Conservation (phyloP, 2,113 vertebrate genomes). For the Scatophagus argus region DNA sequence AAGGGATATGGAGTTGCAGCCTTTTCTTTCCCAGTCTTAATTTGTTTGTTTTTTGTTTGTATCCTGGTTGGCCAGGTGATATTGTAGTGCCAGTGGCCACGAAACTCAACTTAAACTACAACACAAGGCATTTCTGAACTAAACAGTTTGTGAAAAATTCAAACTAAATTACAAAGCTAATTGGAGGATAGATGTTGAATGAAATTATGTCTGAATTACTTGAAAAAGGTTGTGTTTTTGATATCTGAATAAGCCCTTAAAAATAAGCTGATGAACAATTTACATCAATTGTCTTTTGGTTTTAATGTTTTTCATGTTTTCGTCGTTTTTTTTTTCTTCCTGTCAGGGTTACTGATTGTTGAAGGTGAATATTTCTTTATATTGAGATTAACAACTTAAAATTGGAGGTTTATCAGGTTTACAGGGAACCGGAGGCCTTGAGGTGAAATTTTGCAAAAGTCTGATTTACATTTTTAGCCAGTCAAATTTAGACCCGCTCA, state of each 20-base stretch:
- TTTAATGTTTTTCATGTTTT: conserved; percentile 37
- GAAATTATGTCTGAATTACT: conserved; percentile 66
- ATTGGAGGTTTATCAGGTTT: conserved; percentile 39
- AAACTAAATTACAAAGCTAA: conserved; percentile 21
- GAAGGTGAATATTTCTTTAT: conserved; percentile 47
- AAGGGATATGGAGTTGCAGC: not conserved
- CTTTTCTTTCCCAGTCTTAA: conserved; percentile 39
- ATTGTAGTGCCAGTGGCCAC: not conserved
- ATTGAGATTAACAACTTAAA: conserved; percentile 51
- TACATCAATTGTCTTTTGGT: conserved; percentile 40
- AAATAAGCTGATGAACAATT: conserved; percentile 73
- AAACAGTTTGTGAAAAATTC: not conserved
- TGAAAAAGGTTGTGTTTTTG: conserved; percentile 57
- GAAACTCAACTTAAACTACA: conserved; percentile 40
- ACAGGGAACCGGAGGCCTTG: conserved; percentile 33
- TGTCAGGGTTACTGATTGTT: conserved; percentile 64
- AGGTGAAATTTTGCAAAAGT: not conserved
- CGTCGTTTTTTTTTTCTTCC: conserved; percentile 19
- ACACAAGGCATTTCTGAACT: conserved; percentile 41
- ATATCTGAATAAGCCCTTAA: conserved; percentile 68
- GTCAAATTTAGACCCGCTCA: not conserved
- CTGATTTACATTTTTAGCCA: not conserved
- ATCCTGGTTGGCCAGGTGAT: not conserved
- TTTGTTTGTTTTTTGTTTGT: not conserved
- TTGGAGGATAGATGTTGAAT: conserved; percentile 43